Conservation (phyloP, 2,113 vertebrate species). For the Zosterops hypoxanthus region DNA sequence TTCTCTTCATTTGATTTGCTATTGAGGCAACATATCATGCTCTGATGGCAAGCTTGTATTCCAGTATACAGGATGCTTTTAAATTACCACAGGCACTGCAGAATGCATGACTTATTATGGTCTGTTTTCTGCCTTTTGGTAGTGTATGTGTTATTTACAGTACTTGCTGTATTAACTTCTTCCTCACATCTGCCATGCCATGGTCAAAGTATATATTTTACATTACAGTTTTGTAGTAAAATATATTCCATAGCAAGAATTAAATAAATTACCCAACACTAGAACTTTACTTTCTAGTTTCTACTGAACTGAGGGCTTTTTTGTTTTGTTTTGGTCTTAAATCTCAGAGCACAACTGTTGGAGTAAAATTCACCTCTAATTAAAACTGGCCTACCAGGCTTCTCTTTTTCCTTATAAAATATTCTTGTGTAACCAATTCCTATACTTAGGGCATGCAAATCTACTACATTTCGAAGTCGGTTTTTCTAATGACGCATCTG, state of each 20-base stretch:
- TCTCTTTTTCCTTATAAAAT: neutral
- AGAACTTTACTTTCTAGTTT: neutral
- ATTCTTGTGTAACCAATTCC: neutral
- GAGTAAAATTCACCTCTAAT: constrained; percentile 29
- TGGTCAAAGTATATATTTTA: neutral
- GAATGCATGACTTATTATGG: neutral
- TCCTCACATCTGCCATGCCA: neutral
- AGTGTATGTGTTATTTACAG: constrained; percentile 1
- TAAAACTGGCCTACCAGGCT: constrained; percentile 24
- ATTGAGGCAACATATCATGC: neutral
- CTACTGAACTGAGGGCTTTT: neutral
- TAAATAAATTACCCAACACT: neutral
- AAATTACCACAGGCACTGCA: neutral
- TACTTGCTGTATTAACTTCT: neutral
- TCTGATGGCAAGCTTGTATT: neutral
- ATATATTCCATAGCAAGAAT: neutral
- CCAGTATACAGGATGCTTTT: neutral
- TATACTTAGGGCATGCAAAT: constrained; percentile 7
- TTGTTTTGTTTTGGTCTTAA: neutral
- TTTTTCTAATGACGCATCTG: constrained; percentile 26
- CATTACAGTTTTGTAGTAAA: neutral
- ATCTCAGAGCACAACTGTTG: neutral
- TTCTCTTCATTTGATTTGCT: neutral
- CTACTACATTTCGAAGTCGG: neutral
- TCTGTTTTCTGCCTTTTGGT: neutral